phyloP scores from a whole-genome alignment of 2,888 invertebrate genomes.

The Polymixis lichenea region DNA sequence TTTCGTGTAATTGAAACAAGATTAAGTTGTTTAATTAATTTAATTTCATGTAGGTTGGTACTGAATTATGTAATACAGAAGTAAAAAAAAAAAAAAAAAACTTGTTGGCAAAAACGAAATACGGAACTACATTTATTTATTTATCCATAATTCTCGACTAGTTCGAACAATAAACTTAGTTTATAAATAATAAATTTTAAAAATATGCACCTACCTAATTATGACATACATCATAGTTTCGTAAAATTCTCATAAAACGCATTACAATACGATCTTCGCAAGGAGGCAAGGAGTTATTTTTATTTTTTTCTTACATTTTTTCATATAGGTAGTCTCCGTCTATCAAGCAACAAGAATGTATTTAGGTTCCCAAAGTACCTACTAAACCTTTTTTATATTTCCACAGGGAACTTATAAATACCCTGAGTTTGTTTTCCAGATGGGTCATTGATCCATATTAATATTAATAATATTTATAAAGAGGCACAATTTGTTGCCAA shows the following conservation, averaged over 20 bases:
- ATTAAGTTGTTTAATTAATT: constrained; percentile 3
- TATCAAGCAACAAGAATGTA: not conserved
- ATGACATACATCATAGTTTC: constrained; percentile 4
- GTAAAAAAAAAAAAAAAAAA: not conserved
- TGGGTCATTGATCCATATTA: not conserved
- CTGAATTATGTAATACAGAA: not conserved
- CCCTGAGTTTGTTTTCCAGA: not conserved
- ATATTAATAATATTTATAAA: no score
- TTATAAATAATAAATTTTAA: not conserved
- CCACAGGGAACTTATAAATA: not conserved
- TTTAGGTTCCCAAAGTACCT: not conserved
- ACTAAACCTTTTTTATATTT: not conserved
- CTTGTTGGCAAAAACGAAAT: no score
- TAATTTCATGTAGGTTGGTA: not conserved
- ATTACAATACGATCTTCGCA: not conserved
- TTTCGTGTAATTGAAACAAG: not conserved
- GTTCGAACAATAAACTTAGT: not conserved
- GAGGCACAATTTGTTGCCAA: no score
- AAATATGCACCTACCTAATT: not conserved
- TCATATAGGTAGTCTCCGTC: not conserved
- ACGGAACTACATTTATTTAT: not conserved
- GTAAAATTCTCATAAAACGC: not conserved
- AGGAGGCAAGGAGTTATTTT: not conserved
- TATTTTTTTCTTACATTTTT: not conserved
- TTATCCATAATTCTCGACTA: not conserved